Conservation (phyloP, 2,888 invertebrate species). For the Scaptomyza cyrtandrae region DNA sequence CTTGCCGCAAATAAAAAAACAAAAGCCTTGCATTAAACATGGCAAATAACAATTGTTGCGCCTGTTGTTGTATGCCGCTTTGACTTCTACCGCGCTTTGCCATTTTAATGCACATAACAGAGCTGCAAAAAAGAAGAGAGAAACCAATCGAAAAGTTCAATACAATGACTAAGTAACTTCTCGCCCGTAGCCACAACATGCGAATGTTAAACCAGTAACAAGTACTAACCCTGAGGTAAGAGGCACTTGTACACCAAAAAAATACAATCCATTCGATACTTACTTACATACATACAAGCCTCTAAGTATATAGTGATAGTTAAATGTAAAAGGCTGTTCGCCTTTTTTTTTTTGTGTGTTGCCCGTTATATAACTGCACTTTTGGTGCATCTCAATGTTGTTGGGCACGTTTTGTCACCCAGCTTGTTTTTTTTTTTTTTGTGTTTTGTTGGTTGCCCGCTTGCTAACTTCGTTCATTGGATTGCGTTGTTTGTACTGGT, state of each 20-base stretch:
- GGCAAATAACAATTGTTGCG: conserved; percentile 28
- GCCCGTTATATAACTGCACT: conserved; percentile 75
- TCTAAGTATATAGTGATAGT: conserved; percentile 38
- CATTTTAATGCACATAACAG: conserved; percentile 44
- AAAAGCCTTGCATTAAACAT: conserved; percentile 20
- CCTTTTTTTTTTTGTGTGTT: conserved; percentile 20
- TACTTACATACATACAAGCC: conserved; percentile 25
- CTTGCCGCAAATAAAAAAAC: conserved; percentile 27
- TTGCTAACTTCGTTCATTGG: background rate
- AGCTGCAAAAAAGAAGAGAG: conserved; percentile 10
- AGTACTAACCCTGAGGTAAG: conserved; percentile 52
- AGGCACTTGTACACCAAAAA: conserved; percentile 19
- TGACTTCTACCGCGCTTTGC: conserved; percentile 29
- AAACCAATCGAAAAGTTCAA: conserved; percentile 40
- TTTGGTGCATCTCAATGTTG: conserved; percentile 64
- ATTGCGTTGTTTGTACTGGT: conserved; percentile 1
- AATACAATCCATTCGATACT: conserved; percentile 6
- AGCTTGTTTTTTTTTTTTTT: conserved; percentile 49
- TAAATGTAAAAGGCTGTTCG: conserved; percentile 67
- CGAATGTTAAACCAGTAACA: conserved; percentile 24
- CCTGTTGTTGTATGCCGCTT: conserved; percentile 5
- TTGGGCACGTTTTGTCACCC: conserved; percentile 71
- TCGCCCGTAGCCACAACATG: conserved; percentile 38
- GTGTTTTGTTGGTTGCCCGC: conserved; percentile 23
- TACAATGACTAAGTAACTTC: conserved; percentile 49